A percentile compares a stretch with the other conserved stretches of the same genome.
phyloP scores from a whole-genome alignment of 2,113 vertebrate genomes.

The Chlamydotis undulata region DNA sequence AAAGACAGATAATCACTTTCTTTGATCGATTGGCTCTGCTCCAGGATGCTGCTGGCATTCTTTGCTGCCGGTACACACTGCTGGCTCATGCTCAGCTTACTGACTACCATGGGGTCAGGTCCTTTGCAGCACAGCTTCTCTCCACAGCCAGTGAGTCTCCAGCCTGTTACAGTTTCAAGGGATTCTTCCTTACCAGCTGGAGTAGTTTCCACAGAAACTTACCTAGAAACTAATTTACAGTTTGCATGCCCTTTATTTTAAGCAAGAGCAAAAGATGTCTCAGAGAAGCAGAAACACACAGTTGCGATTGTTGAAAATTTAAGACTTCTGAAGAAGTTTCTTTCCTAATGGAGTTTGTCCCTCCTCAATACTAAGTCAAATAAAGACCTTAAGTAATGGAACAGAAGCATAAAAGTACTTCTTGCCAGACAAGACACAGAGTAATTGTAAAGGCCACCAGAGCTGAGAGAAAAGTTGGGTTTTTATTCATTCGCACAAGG shows the following conservation, averaged over 20 bases:
- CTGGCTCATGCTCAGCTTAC: not conserved
- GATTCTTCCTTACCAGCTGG: not conserved
- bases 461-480: not conserved
- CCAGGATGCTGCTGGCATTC: not conserved
- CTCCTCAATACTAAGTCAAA: not conserved
- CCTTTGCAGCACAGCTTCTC: not conserved
- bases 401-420: not conserved
- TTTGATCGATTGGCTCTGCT: not conserved
- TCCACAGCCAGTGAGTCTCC: not conserved
- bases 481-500: not conserved
- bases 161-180: not conserved
- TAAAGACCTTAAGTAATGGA: not conserved
- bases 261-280: fast-evolving
- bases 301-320: not conserved
- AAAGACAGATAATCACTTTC: not conserved
- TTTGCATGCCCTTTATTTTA: not conserved
- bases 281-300: not conserved
- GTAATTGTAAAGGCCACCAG: not conserved
- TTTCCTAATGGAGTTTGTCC: not conserved
- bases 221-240: not conserved
- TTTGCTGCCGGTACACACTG: not conserved
- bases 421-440: not conserved
- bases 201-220: not conserved
- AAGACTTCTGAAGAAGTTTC: not conserved
- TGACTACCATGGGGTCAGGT: not conserved